Evolutionary conservation across 2,888 invertebrate species (phyloP), one percentile per base, ranked within the genome.

Genomic region (Heliconius sara): DNA sequence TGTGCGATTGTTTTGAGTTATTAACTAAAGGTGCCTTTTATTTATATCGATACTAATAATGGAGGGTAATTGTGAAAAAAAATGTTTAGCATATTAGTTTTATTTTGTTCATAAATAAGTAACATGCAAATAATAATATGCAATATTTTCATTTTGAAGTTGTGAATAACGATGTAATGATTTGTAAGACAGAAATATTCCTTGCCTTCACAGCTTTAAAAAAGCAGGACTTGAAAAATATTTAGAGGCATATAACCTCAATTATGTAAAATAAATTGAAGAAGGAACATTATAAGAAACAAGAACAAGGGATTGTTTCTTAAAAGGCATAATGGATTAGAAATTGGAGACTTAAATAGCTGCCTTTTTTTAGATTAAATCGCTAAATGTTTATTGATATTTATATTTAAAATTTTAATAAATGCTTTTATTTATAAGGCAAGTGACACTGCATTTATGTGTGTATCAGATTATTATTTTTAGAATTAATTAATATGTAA

Each of bases 381-480:
- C 22, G 22, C 34, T 34, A 25, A 65, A 47, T n/a, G 22, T 30
- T 47, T 9, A 27, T 27, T 52, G 13, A 52, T 52, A 73, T 73
- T 34, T 13, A 39, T 22, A 68, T 39, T 12, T 39, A 34, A 22
- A 57, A n/a, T 60, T 70, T 16, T 9, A 34, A 60, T 73, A 16
- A 16, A 60, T 73, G 34, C 34, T 73, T 73, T 57, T 34, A 73
- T 60, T 73, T 34, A 30, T 60, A 34, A 60, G n/a, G 34, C 22
- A 57, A 60, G 16, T 39, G 60, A 25, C 60, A 39, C 16, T 73
- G 73, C 73, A 73, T 73, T 73, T 73, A 73, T 7, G 25, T 34
- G 12, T 73, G n/a, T 57, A 70, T 43, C 12, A 57, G 57, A 57
- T 57, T 30, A 30, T 30, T 57, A 47, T 30, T 13, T 57, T 34